These are phyloP conservation scores for Brachionus rotundiformis DNA, from an alignment of 1,140 invertebrate genomes.

Conservation along the genomic window DNA sequence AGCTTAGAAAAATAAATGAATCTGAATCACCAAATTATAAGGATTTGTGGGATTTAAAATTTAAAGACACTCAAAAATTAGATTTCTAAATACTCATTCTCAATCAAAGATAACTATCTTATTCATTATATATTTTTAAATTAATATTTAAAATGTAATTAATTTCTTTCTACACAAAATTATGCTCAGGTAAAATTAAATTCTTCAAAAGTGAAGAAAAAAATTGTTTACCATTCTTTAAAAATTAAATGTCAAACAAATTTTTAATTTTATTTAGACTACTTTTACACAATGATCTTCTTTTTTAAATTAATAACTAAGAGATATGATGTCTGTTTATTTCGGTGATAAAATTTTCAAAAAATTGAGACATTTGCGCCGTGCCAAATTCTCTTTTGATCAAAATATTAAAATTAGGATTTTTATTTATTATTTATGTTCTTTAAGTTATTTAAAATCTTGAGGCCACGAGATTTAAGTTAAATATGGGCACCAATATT, in stretches of 20 bases:
- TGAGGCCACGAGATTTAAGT: conserved; percentile 10
- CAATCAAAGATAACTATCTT: background rate
- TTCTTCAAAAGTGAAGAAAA: background rate
- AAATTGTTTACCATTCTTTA: background rate
- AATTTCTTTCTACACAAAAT: background rate
- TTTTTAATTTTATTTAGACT: background rate
- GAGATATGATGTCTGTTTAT: background rate
- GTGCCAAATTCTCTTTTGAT: background rate
- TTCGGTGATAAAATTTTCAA: background rate
- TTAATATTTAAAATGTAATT: conserved; percentile 4
- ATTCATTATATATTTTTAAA: background rate
- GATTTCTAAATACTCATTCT: background rate
- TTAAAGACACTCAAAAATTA: background rate
- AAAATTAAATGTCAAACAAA: background rate
- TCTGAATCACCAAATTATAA: too few species aligned
- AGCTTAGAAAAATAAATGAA: background rate
- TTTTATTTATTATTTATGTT: background rate
- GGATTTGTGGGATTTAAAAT: background rate
- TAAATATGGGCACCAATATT: conserved; percentile 19
- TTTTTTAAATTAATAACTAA: background rate
- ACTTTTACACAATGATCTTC: background rate
- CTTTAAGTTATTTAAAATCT: background rate
- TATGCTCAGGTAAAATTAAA: conserved; percentile 1
- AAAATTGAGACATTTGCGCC: background rate
- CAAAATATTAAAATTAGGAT: background rate